Evolutionary conservation across 1,140 invertebrate genomes (phyloP).

Genomic region (Philotrypesis tridentata): DNA sequence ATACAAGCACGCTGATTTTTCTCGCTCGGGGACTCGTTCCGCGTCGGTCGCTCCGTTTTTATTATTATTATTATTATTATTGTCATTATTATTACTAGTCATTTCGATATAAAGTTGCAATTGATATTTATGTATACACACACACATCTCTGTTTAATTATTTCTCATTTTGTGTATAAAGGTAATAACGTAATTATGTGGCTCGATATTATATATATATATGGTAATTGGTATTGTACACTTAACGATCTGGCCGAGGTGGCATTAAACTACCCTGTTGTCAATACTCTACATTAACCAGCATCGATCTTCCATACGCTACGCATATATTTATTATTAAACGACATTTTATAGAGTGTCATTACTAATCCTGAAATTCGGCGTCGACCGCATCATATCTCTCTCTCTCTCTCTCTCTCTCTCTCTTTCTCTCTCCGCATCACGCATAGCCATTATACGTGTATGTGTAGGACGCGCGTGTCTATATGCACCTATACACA

Average conservation of each 20-base stretch:
- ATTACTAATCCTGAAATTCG: neutral
- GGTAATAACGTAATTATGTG: slow-evolving; percentile 47
- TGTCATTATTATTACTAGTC: too few species aligned
- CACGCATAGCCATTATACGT: too few species aligned
- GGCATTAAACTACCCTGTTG: neutral
- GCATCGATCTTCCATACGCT: slow-evolving; percentile 20
- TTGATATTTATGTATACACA: neutral
- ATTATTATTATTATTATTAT: neutral
- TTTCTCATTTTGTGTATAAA: slow-evolving; percentile 41
- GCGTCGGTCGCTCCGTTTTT: neutral
- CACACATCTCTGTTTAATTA: slow-evolving; percentile 14
- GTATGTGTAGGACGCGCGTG: too few species aligned
- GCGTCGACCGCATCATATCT: neutral
- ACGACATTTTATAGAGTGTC: slow-evolving; percentile 4
- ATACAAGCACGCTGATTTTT: too few species aligned
- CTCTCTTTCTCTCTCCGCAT: too few species aligned
- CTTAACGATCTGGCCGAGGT: slow-evolving; percentile 33
- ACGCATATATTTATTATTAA: neutral
- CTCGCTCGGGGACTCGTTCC: neutral
- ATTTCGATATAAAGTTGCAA: neutral
- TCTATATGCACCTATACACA: neutral
- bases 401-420: neutral
- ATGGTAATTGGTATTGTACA: slow-evolving; percentile 50
- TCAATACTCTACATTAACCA: slow-evolving; percentile 34
- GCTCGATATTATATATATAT: slow-evolving; percentile 29